These are phyloP conservation scores for Percopsis omiscomaycus DNA, from an alignment of 2,797 vertebrate species.

Conservation along the genomic window DNA sequence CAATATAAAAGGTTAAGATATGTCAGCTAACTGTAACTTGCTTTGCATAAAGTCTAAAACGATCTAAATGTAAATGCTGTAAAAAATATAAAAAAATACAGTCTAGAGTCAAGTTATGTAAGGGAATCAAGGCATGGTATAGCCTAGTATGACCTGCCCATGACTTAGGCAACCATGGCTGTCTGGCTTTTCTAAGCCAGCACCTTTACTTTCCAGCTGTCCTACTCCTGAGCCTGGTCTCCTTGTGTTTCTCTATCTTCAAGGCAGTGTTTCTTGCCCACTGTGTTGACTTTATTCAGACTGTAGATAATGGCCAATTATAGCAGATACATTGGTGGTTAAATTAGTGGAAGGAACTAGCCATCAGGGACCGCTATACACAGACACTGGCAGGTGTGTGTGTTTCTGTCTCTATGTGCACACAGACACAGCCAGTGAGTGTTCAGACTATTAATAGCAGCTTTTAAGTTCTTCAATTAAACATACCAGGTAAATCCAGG, in stretches of 20 bases:
- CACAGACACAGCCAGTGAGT: neutral
- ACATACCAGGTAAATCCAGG: neutral
- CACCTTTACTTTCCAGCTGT: neutral
- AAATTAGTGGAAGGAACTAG: constrained; percentile 42
- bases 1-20: too few relatives aligned
- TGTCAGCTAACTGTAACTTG: too few relatives aligned
- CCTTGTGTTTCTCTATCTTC: constrained; percentile 20
- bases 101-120: too few relatives aligned
- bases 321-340: constrained; percentile 57
- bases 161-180: too few relatives aligned
- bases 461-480: constrained; percentile 5
- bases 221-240: neutral
- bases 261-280: constrained; percentile 21
- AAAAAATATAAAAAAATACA: too few relatives aligned
- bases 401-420: too few relatives aligned
- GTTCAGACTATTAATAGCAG: constrained; percentile 15
- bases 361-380: constrained; percentile 26
- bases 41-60: too few relatives aligned
- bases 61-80: too few relatives aligned
- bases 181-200: constrained; percentile 1
- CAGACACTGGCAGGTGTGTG: neutral
- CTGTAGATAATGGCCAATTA: constrained; percentile 69
- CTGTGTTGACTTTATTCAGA: constrained; percentile 23
- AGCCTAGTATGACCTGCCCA: too few relatives aligned
- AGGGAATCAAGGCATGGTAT: too few relatives aligned